Percentiles rank a stretch among this genome's conserved stretches.
Evolutionary conservation across 1,140 invertebrate genomes (phyloP).

Genomic region (Drosophila navojoa): DNA sequence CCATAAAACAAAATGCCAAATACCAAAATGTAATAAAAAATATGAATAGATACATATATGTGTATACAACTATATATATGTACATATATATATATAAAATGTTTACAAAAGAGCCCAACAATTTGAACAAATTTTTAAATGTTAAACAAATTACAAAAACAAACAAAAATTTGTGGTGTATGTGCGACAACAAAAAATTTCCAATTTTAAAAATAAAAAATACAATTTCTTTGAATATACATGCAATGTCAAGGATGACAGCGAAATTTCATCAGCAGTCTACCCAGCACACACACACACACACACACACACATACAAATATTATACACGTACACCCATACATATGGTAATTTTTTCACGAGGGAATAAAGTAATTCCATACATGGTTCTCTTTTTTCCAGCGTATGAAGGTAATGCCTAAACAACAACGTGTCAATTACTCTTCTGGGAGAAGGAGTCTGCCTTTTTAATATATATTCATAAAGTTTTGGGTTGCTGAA

Average conservation of each 20-base stretch:
- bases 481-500: background rate
- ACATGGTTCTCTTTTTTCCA: background rate
- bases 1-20: conserved; percentile 8
- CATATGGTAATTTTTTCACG: conserved; percentile 64
- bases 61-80: conserved; percentile 4
- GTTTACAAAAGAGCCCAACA: conserved; percentile 21
- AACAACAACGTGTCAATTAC: conserved; percentile 5
- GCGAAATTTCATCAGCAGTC: conserved; percentile 34
- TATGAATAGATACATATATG: background rate
- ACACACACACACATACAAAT: no score
- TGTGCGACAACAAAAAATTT: conserved; percentile 55
- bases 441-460: background rate
- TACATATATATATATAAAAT: conserved; percentile 12
- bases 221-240: conserved; percentile 68
- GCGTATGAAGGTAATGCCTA: conserved; percentile 11
- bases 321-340: conserved; percentile 47
- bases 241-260: background rate
- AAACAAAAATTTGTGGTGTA: conserved; percentile 65
- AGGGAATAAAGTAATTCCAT: conserved; percentile 8
- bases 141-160: conserved; percentile 45
- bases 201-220: conserved; percentile 75
- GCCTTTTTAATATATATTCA: background rate
- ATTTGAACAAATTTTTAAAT: conserved; percentile 41
- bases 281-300: background rate
- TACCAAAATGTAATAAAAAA: conserved; percentile 28